Evolutionary conservation across 1,140 invertebrate species (phyloP).

Genomic region (Fopius arisanus): DNA sequence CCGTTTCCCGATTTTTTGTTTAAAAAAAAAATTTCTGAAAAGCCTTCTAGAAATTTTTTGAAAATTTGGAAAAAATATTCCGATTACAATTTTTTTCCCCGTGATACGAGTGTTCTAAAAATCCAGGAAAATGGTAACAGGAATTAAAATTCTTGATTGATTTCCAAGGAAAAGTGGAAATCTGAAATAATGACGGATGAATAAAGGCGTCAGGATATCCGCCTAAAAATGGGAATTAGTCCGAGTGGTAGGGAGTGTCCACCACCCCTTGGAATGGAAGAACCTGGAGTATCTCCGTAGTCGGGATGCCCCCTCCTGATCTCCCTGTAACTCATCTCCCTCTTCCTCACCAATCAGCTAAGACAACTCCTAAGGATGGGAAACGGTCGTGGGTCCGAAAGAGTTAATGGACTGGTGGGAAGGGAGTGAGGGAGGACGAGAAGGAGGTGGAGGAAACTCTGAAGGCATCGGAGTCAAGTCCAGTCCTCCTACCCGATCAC

Average conservation of each 20-base stretch:
- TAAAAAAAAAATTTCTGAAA: no score
- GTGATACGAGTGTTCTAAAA: neutral
- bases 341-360: constrained; percentile 58
- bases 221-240: neutral
- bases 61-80: no score
- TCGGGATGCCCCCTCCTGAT: neutral
- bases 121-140: no score
- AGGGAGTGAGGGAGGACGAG: neutral
- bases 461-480: neutral
- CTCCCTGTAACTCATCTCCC: constrained; percentile 28
- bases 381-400: constrained; percentile 1
- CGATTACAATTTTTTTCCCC: neutral
- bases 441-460: no score
- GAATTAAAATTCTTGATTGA: no score
- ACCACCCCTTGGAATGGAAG: neutral
- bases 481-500: constrained; percentile 38
- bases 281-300: neutral
- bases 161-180: neutral
- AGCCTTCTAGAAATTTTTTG: no score
- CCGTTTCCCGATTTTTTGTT: no score
- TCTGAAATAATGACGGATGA: neutral
- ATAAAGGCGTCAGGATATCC: neutral
- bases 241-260: neutral
- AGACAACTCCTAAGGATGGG: constrained; percentile 27
- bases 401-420: neutral